Evolutionary conservation across 2,113 vertebrate species (phyloP).

Genomic region (Rhodinocichla rosea): DNA sequence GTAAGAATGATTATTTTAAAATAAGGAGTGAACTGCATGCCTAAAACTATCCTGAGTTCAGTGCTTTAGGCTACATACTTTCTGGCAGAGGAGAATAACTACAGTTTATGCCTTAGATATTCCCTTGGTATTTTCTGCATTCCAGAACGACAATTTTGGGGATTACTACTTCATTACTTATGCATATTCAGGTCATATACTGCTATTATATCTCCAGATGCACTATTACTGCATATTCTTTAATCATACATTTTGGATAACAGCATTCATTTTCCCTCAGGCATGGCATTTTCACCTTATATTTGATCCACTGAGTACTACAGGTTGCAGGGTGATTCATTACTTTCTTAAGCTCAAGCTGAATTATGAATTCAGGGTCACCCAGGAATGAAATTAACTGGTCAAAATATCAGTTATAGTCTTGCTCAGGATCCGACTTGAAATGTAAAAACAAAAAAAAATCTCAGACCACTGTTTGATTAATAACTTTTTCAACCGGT

Average conservation of each 20-base stretch:
- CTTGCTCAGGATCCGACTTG: background rate
- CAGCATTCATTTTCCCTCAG: background rate
- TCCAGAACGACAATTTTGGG: background rate
- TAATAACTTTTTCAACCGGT: background rate
- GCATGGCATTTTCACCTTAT: background rate
- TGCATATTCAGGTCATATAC: background rate
- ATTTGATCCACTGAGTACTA: background rate
- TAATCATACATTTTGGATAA: background rate
- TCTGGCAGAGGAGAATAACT: background rate
- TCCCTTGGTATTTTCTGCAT: background rate
- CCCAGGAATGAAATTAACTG: background rate
- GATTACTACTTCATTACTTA: background rate
- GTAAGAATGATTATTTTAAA: background rate
- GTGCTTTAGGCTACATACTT: background rate
- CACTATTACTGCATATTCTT: background rate
- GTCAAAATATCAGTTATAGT: background rate
- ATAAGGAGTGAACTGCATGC: background rate
- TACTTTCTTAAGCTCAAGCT: background rate
- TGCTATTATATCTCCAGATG: background rate
- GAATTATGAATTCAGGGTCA: background rate
- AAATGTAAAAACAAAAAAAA: background rate
- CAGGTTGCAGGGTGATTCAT: background rate
- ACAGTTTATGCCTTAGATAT: background rate
- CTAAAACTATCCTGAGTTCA: background rate
- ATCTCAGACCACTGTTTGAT: background rate